phyloP scores from a whole-genome alignment of 2,113 vertebrate species.

The Mesembrinibis cayennensis region DNA sequence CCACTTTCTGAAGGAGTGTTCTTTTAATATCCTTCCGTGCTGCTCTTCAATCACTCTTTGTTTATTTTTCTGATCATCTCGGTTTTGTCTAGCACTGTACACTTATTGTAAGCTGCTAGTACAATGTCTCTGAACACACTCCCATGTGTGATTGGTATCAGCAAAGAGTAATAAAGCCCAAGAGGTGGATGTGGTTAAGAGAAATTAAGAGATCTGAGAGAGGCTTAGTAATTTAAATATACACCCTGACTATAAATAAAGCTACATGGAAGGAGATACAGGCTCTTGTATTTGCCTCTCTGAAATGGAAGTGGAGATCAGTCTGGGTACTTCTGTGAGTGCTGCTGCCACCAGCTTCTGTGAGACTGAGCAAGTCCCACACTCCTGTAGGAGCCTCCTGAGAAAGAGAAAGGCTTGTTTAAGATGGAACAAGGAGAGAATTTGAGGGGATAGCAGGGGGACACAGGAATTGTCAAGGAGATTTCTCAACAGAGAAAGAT shows the following conservation, averaged over 20 bases:
- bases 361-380: neutral
- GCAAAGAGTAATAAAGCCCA: neutral
- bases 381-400: neutral
- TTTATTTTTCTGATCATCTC: neutral
- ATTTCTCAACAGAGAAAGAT: neutral
- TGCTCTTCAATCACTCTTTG: neutral
- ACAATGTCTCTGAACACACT: neutral
- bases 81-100: neutral
- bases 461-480: neutral
- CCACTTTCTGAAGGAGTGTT: neutral
- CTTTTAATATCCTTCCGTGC: neutral
- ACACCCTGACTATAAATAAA: neutral
- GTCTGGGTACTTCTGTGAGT: neutral
- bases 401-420: neutral
- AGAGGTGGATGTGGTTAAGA: neutral
- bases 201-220: neutral
- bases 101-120: neutral
- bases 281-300: neutral
- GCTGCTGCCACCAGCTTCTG: neutral
- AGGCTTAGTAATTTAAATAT: neutral
- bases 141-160: neutral
- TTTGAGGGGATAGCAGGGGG: neutral
- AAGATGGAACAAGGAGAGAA: neutral
- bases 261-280: neutral
- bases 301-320: neutral